phyloP scores from a whole-genome alignment of 2,113 vertebrate genomes.

The Hucho hucho region DNA sequence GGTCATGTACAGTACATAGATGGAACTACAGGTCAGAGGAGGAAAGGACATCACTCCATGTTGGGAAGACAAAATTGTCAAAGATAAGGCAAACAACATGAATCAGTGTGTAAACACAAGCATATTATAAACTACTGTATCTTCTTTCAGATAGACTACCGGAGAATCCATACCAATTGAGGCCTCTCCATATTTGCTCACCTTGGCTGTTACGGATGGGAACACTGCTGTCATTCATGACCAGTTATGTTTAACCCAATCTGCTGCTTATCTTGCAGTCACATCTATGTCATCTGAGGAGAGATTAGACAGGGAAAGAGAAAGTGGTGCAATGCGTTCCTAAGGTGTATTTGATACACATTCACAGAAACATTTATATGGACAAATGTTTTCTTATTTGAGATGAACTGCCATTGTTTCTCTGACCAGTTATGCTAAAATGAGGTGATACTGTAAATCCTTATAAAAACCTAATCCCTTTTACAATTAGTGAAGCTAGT shows the following conservation, averaged over 20 bases:
- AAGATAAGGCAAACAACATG: too few relatives aligned
- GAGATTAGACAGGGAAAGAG: background rate
- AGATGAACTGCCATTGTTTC: background rate
- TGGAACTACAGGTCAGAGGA: too few relatives aligned
- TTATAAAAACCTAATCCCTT: background rate
- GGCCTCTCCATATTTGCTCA: background rate
- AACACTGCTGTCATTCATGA: background rate
- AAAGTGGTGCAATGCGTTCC: background rate
- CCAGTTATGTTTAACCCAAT: background rate
- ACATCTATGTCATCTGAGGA: background rate
- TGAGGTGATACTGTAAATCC: background rate
- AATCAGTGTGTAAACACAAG: too few relatives aligned
- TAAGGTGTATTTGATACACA: background rate
- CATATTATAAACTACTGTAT: too few relatives aligned
- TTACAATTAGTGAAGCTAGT: background rate
- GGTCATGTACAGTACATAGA: background rate
- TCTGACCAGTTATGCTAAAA: background rate
- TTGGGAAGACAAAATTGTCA: too few relatives aligned
- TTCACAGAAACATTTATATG: background rate
- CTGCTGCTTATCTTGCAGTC: constrained; percentile 2
- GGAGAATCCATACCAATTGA: background rate
- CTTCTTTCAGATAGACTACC: too few relatives aligned
- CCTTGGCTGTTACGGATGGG: background rate
- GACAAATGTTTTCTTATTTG: background rate
- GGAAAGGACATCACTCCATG: too few relatives aligned